These are phyloP conservation scores for Podargus strigoides DNA, from an alignment of 2,797 vertebrate genomes.

Conservation along the genomic window DNA sequence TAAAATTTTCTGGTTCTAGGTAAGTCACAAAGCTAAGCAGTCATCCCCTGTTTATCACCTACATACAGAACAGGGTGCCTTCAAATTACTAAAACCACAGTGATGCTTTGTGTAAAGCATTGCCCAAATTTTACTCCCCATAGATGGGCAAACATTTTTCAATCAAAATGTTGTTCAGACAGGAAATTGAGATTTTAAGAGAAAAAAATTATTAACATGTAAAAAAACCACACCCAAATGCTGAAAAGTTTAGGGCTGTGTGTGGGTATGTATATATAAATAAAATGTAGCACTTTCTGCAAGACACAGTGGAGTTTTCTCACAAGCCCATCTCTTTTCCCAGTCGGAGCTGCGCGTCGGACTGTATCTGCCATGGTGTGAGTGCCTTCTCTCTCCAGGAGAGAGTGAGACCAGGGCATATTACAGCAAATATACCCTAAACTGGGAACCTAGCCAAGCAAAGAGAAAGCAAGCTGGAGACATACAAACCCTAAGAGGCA, in stretches of 20 bases:
- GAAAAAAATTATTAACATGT: not conserved
- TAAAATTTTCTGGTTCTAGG: not conserved
- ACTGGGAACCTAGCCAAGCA: not conserved
- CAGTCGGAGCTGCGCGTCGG: not conserved
- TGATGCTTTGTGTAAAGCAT: not conserved
- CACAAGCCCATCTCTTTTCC: not conserved
- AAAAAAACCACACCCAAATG: not conserved
- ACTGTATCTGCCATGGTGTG: not conserved
- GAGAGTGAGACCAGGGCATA: not conserved
- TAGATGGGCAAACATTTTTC: not conserved
- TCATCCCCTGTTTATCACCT: not conserved
- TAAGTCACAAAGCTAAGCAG: not conserved
- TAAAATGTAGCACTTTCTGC: not conserved
- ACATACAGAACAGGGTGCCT: not conserved
- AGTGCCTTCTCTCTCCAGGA: not conserved
- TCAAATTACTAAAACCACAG: not conserved
- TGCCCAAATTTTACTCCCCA: not conserved
- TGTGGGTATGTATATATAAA: fast-evolving
- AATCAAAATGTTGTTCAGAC: not conserved
- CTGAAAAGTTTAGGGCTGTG: not conserved
- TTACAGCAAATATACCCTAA: not conserved
- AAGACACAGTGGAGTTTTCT: not conserved
- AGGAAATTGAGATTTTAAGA: not conserved
- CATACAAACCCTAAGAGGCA: not conserved
- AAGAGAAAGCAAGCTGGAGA: not conserved